Evolutionary conservation across 2,113 vertebrate species (phyloP).

Genomic region (Podiceps cristatus): DNA sequence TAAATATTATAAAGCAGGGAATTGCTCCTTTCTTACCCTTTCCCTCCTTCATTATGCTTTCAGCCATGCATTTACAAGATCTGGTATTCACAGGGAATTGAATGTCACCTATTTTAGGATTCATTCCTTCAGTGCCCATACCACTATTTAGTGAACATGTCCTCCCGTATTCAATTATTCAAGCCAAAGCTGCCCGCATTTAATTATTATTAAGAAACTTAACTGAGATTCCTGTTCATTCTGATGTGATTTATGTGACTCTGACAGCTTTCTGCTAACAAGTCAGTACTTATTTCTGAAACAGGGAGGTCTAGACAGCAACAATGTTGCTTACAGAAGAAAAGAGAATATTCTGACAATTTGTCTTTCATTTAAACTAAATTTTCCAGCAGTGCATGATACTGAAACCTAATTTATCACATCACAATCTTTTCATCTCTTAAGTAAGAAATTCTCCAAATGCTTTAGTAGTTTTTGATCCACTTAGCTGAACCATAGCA

Average conservation of each 20-base stretch:
- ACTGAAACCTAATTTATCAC: not conserved
- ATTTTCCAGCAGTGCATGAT: not conserved
- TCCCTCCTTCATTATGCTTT: not conserved
- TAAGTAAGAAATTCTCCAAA: not conserved
- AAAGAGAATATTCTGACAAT: not conserved
- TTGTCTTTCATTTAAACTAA: not conserved
- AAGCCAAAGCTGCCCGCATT: not conserved
- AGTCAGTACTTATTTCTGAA: not conserved
- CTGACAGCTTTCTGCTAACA: not conserved
- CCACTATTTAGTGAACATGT: not conserved
- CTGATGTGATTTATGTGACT: not conserved
- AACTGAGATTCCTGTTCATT: not conserved
- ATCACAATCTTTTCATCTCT: not conserved
- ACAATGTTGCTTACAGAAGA: not conserved
- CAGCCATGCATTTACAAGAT: not conserved
- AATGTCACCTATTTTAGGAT: not conserved
- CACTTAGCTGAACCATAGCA: not conserved
- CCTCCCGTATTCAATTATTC: not conserved
- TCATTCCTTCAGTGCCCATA: not conserved
- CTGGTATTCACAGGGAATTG: not conserved
- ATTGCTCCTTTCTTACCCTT: not conserved
- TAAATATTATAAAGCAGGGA: not conserved
- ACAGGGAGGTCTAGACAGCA: not conserved
- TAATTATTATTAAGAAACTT: not conserved
- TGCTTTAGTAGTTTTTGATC: not conserved